Evolutionary conservation across 2,113 vertebrate genomes (phyloP).

Genomic region (Syngnathus floridae): DNA sequence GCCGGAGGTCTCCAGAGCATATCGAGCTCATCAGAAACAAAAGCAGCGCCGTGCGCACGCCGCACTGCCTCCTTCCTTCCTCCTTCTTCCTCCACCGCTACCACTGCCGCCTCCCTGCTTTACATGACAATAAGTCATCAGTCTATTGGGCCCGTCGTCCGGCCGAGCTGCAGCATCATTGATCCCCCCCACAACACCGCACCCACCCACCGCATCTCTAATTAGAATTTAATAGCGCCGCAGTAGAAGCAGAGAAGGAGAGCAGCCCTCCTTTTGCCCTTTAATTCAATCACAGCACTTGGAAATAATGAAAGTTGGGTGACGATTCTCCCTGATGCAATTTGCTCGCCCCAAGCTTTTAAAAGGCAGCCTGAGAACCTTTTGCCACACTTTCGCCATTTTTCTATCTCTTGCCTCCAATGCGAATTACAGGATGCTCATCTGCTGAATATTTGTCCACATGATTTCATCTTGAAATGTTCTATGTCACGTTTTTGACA

Average conservation of each 20-base stretch:
- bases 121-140: constrained; percentile 99
- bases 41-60: not conserved
- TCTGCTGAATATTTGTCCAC: too few relatives aligned
- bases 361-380: constrained; percentile 84
- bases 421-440: too few relatives aligned
- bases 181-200: constrained; percentile 76
- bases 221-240: constrained; percentile 99
- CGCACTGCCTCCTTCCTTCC: constrained; percentile 85
- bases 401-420: too few relatives aligned
- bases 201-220: constrained; percentile 83
- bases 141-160: constrained; percentile 98
- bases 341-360: constrained; percentile 89
- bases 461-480: too few relatives aligned
- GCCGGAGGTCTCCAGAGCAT: constrained; percentile 99
- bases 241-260: constrained; percentile 69
- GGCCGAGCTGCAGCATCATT: constrained; percentile 99
- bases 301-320: constrained; percentile 99
- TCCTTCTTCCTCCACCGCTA: constrained; percentile 73
- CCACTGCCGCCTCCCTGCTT: constrained; percentile 83
- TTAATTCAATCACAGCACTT: constrained; percentile 99
- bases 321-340: constrained; percentile 99
- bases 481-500: too few relatives aligned
- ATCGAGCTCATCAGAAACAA: constrained; percentile 97
- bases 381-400: too few relatives aligned
- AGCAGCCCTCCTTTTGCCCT: constrained; percentile 84